Conservation (phyloP, 2,113 vertebrate species). For the Scartelaos histophorus region DNA sequence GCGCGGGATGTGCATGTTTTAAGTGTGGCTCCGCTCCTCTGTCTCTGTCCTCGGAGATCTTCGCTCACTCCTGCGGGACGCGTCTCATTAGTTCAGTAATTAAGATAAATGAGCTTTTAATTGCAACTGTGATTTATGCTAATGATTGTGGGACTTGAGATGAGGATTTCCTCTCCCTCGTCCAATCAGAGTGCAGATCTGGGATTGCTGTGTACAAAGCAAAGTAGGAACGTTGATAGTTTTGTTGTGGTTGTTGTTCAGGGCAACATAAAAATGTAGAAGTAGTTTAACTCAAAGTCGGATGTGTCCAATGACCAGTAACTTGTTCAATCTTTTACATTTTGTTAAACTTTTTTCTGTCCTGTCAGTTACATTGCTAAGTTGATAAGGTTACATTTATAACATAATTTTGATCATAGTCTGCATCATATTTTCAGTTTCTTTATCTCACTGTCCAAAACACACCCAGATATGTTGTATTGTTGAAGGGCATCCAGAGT, state of each 20-base stretch:
- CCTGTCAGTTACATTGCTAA: not conserved
- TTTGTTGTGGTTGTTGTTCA: conserved; percentile 45
- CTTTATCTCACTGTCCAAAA: no score
- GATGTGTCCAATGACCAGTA: conserved; percentile 1
- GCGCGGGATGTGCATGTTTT: conserved; percentile 46
- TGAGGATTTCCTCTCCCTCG: conserved; percentile 65
- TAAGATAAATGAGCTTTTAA: conserved; percentile 84
- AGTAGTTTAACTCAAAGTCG: conserved; percentile 17
- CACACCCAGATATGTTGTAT: no score
- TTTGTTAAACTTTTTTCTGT: not conserved
- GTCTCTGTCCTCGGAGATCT: conserved; percentile 67
- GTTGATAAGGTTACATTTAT: not conserved
- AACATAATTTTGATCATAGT: not conserved
- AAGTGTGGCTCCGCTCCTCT: conserved; percentile 47
- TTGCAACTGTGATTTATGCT: conserved; percentile 78
- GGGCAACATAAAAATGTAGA: conserved; percentile 30
- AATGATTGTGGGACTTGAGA: conserved; percentile 75
- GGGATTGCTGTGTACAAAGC: conserved; percentile 60
- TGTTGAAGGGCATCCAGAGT: no score
- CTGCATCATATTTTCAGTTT: not conserved
- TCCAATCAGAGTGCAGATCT: conserved; percentile 62
- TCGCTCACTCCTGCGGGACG: conserved; percentile 70
- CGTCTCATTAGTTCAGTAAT: conserved; percentile 83
- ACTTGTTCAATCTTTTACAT: not conserved
- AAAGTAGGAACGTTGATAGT: conserved; percentile 25